Evolutionary conservation across 2,113 vertebrate species (phyloP), one percentile per base, ranked within the genome.

Genomic region (Ornithorhynchus anatinus): DNA sequence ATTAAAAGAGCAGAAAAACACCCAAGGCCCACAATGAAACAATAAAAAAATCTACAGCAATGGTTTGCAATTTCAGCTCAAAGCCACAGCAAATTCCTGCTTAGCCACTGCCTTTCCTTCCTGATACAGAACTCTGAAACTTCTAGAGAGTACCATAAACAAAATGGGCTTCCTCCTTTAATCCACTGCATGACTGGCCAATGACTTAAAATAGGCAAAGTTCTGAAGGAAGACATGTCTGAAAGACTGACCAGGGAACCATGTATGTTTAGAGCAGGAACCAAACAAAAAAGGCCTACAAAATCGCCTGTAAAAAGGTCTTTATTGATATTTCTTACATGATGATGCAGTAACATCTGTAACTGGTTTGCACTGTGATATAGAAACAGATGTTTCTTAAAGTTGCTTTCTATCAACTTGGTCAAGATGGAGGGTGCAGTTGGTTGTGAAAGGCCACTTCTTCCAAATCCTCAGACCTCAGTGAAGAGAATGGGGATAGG

Each of bases 251-350:
- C 22, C 47, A 53, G 52, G 80, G 67, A 67, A 25, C 37, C 63
- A 29, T 50, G 22, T 57, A 13, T 22, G 63, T 22, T 10, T 17
- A 52, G 4, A 38, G 19, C 22, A 50, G 48, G 25, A 45, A 54
- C 23, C 3, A 25, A 22, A 42, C 40, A 14, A 43, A 22, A 61
- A 33, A 16, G 7, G 15, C 43, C 27, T 47, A 51, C n/a, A 15
- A 59, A 70, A 73, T 47, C 57, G 40, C 27, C 59, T 59, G 42
- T 15, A 71, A 77, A 66, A 80, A 40, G 17, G 8, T 51, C 22
- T 69, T 37, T 45, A 27, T 44, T 54, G 45, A n/a, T 43, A 36
- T 10, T 29, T 64, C 22, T 69, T 50, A 74, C 73, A 74, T 61
- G 45, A 57, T 45, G 14, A 9, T 35, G 13, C 8, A 38, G 63